Conservation (phyloP, 1,140 invertebrate genomes). For the Manduca sexta region DNA sequence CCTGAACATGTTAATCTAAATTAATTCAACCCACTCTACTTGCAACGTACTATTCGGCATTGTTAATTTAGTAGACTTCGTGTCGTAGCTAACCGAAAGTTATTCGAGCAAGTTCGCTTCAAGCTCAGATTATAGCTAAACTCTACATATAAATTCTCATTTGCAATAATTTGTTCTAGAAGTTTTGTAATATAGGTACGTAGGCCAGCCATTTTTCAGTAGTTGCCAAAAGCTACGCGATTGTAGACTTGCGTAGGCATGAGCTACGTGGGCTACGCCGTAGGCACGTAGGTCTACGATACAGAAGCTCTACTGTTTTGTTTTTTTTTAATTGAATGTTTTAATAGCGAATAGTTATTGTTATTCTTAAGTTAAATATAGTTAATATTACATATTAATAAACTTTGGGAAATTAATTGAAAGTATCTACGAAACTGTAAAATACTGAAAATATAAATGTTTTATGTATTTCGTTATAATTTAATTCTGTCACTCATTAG, state of each 20-base stretch:
- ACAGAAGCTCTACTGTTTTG: not conserved
- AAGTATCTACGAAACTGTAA: too few species aligned
- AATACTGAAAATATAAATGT: too few species aligned
- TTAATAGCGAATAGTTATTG: too few species aligned
- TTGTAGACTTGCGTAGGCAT: not conserved
- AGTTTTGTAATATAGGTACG: slow-evolving; percentile 5
- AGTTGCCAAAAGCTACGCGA: not conserved
- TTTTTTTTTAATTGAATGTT: not conserved
- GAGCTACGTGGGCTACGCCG: slow-evolving; percentile 2
- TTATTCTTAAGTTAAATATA: too few species aligned
- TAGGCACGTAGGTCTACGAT: not conserved
- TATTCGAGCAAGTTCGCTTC: slow-evolving; percentile 8
- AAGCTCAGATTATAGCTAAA: slow-evolving; percentile 12
- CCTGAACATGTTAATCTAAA: too few species aligned
- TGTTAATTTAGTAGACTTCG: slow-evolving; percentile 1
- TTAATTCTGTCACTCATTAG: too few species aligned
- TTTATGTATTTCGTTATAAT: too few species aligned
- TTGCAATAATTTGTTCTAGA: slow-evolving; percentile 6
- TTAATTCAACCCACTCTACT: not conserved
- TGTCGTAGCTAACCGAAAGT: slow-evolving; percentile 6
- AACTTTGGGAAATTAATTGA: too few species aligned
- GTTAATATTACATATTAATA: too few species aligned
- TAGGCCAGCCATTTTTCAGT: not conserved
- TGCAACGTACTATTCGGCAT: slow-evolving; percentile 2
- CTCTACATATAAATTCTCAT: slow-evolving; percentile 14